Evolutionary conservation across 2,113 vertebrate species (phyloP).

Genomic region (Pelusios castaneus): DNA sequence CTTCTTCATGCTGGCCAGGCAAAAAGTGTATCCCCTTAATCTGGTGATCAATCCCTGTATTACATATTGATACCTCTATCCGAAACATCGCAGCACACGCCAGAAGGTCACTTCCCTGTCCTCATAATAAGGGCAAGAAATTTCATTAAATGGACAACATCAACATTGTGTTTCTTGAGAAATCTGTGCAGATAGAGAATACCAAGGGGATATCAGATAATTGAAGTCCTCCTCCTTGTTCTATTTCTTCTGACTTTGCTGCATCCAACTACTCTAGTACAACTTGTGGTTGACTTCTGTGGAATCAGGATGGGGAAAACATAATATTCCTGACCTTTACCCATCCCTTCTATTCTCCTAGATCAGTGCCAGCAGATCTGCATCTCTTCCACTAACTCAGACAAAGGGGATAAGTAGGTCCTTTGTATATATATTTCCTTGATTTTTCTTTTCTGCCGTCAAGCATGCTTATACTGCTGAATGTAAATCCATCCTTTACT

Average conservation of each 20-base stretch:
- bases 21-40: neutral
- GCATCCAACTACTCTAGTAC: neutral
- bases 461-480: neutral
- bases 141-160: neutral
- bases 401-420: neutral
- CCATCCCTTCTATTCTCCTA: neutral
- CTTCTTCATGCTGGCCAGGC: neutral
- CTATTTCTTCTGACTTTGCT: neutral
- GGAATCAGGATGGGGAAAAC: neutral
- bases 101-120: neutral
- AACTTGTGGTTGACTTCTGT: neutral
- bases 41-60: neutral
- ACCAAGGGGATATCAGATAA: rapidly evolving
- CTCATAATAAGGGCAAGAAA: neutral
- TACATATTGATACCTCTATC: neutral
- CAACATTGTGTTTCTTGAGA: rapidly evolving
- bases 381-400: neutral
- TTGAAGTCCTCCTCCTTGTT: rapidly evolving
- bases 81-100: neutral
- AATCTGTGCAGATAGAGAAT: neutral
- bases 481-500: neutral
- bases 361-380: neutral
- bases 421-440: neutral
- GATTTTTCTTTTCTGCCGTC: neutral
- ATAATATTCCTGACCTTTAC: neutral